Conservation (phyloP, 2,797 vertebrate species). For the Enteromius thamalakanensis region DNA sequence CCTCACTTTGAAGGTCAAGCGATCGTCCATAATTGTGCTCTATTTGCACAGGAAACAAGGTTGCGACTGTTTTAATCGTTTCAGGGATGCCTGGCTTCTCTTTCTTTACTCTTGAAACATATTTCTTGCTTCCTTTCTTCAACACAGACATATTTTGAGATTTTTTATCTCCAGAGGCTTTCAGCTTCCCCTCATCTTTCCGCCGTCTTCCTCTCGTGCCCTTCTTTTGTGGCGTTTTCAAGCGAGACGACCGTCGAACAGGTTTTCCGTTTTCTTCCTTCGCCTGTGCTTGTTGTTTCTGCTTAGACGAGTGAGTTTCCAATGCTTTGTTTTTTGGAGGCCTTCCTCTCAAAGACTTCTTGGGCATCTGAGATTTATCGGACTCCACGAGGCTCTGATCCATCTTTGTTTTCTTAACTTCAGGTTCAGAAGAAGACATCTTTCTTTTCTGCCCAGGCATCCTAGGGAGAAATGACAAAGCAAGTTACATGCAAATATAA, state of each 20-base stretch:
- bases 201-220: slow-evolving; percentile 69
- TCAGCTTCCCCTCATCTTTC: slow-evolving; percentile 70
- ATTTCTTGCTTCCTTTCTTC: slow-evolving; percentile 58
- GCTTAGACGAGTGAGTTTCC: slow-evolving; percentile 69
- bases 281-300: slow-evolving; percentile 62
- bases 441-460: slow-evolving; percentile 81
- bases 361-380: slow-evolving; percentile 64
- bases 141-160: slow-evolving; percentile 68
- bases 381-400: slow-evolving; percentile 68
- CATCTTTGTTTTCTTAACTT: slow-evolving; percentile 73
- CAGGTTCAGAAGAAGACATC: slow-evolving; percentile 69
- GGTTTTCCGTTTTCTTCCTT: slow-evolving; percentile 62
- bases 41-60: slow-evolving; percentile 67
- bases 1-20: slow-evolving; percentile 55
- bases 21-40: slow-evolving; percentile 79
- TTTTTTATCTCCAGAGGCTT: slow-evolving; percentile 52
- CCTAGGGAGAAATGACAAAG: slow-evolving; percentile 63
- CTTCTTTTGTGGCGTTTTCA: slow-evolving; percentile 67
- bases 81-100: slow-evolving; percentile 62
- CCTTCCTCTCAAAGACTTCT: slow-evolving; percentile 66
- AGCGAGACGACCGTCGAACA: slow-evolving; percentile 60
- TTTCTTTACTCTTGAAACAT: slow-evolving; percentile 59
- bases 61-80: slow-evolving; percentile 56
- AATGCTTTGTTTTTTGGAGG: slow-evolving; percentile 62
- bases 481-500: not conserved